These are phyloP conservation scores for Cyclophora punctaria DNA, from an alignment of 2,888 invertebrate genomes.

Conservation along the genomic window DNA sequence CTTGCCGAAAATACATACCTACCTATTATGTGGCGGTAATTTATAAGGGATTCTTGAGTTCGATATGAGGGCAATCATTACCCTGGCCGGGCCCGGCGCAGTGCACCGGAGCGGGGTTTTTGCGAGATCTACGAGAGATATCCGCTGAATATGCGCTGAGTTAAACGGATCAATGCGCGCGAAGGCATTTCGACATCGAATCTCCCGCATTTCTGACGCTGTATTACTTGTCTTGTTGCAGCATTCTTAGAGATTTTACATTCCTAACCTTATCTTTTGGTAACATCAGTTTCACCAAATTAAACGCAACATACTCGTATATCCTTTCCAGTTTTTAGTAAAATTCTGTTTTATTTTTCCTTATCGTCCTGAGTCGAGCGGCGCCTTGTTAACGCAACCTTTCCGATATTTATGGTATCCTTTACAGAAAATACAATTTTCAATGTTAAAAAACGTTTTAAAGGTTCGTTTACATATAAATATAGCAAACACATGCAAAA, in stretches of 20 bases:
- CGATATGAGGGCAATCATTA: constrained; percentile 71
- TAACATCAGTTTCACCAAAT: constrained; percentile 41
- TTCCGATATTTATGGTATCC: constrained; percentile 71
- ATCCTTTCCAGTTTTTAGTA: constrained; percentile 51
- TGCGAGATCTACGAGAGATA: constrained; percentile 59
- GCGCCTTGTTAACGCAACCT: constrained; percentile 69
- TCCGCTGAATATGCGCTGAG: constrained; percentile 47
- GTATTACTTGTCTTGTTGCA: constrained; percentile 23
- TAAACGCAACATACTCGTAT: constrained; percentile 39
- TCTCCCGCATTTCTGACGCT: constrained; percentile 20
- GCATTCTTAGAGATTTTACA: constrained; percentile 23
- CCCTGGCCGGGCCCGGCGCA: constrained; percentile 33
- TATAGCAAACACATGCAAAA: not conserved
- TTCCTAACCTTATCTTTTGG: constrained; percentile 23
- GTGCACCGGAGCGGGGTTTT: constrained; percentile 49
- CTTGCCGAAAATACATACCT: constrained; percentile 66
- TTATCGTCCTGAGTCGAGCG: constrained; percentile 44
- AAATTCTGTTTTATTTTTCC: constrained; percentile 67
- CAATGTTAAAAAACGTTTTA: constrained; percentile 25
- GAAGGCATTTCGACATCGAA: constrained; percentile 37
- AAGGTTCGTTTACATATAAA: not conserved
- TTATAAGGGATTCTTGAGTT: constrained; percentile 63
- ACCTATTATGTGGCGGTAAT: constrained; percentile 67
- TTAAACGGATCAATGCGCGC: constrained; percentile 51
- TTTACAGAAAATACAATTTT: constrained; percentile 70